phyloP scores from a whole-genome alignment of 2,888 invertebrate species.

The Synergus laeviventris region DNA sequence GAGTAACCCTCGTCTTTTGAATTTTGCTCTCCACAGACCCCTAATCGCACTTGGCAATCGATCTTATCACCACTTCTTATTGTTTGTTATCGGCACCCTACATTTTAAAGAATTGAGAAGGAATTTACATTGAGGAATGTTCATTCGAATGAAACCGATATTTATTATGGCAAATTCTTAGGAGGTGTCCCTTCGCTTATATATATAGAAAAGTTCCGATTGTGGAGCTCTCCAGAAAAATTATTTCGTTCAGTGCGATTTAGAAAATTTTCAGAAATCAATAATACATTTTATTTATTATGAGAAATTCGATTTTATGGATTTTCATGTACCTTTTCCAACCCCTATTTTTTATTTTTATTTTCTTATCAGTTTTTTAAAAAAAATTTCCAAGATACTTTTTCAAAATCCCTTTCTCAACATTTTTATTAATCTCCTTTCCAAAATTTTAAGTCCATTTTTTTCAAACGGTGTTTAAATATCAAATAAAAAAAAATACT shows the following conservation, averaged over 20 bases:
- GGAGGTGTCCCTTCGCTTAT: background rate
- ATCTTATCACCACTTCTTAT: slow-evolving; percentile 63
- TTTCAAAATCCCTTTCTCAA: too few relatives aligned
- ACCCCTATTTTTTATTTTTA: too few relatives aligned
- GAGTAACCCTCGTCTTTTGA: slow-evolving; percentile 57
- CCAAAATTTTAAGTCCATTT: too few relatives aligned
- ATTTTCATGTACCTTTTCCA: too few relatives aligned
- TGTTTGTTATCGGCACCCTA: slow-evolving; percentile 64
- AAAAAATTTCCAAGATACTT: too few relatives aligned
- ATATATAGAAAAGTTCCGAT: background rate
- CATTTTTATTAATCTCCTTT: too few relatives aligned
- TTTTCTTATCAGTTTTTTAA: too few relatives aligned
- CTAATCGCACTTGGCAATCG: slow-evolving; percentile 51
- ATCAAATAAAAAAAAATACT: too few relatives aligned
- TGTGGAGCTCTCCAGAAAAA: background rate
- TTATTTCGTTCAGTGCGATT: background rate
- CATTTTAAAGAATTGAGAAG: slow-evolving; percentile 52
- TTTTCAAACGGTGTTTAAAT: too few relatives aligned
- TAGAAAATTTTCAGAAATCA: too few relatives aligned
- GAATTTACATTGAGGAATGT: background rate
- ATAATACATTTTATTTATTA: too few relatives aligned
- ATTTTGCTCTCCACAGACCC: slow-evolving; percentile 45
- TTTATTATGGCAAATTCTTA: slow-evolving; percentile 1
- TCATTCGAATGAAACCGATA: slow-evolving; percentile 3
- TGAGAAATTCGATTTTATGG: too few relatives aligned